A percentile compares a stretch with the other conserved stretches of the same genome.
Conservation (phyloP, 2,113 vertebrate species). For the Salvelinus sp. region DNA sequence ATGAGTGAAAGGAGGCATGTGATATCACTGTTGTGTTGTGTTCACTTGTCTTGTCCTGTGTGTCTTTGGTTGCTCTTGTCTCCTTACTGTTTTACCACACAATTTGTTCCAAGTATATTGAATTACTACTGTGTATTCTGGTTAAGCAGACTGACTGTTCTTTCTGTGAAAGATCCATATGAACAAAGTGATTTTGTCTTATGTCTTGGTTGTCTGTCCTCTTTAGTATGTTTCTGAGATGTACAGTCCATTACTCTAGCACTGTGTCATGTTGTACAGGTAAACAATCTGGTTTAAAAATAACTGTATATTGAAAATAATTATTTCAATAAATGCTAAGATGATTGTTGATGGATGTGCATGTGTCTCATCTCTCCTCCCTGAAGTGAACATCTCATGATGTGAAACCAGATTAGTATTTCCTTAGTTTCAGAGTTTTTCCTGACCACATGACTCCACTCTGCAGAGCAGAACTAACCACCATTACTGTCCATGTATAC, state of each 20-base stretch:
- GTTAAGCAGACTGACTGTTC: conserved; percentile 39
- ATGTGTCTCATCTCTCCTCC: too few species aligned
- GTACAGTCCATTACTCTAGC: not conserved
- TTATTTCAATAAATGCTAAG: too few species aligned
- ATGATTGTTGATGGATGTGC: too few species aligned
- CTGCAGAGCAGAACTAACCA: too few species aligned
- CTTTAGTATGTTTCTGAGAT: conserved; percentile 1
- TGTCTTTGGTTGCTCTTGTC: conserved; percentile 1
- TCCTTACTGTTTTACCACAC: not conserved
- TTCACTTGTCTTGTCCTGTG: too few species aligned
- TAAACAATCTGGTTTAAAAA: not conserved
- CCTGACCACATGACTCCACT: too few species aligned
- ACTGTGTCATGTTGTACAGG: not conserved
- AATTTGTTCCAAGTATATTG: not conserved
- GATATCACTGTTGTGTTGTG: not conserved
- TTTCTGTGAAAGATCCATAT: conserved; percentile 76
- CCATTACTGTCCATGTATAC: too few species aligned
- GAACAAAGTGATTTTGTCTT: conserved; percentile 34
- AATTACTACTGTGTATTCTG: conserved; percentile 27
- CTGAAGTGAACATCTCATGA: too few species aligned
- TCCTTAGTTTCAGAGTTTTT: too few species aligned
- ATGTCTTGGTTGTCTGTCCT: conserved; percentile 32
- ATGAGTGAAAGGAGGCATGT: too few species aligned
- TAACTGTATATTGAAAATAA: too few species aligned
- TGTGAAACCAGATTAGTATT: too few species aligned